Base-by-base conservation (phyloP, 1,140 invertebrate genomes). In the Drosophila bocki region DNA sequence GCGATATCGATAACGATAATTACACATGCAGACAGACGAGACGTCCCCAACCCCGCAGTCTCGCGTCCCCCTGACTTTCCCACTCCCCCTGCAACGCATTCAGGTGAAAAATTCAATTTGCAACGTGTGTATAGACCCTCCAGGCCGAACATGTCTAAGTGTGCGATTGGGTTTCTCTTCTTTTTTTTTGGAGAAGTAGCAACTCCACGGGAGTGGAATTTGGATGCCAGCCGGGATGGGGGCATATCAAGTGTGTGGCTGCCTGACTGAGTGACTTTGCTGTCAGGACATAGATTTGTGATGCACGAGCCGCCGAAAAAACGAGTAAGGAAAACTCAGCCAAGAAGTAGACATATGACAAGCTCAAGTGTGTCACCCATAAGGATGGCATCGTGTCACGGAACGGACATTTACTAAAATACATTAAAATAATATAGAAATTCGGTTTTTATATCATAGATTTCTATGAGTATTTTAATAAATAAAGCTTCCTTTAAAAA, bases 31-130 rank as follows among this genome's bases (percentile, higher is more conserved):
- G 83, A 80, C 74, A 63, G 35, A 26, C 35, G 19, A 56, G 53
- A 29, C 26, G 26, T 29, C 5, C 26, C 26, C 53, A 13, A 33
- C 63, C 39, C 22, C 33, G 19, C 15, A 19, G n/a, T 15, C 35
- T 19, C 8, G 15, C 15, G 11, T 9, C 9, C 35, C 33, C 11
- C 22, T 8, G n/a, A 47, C 45, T 29, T 12, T 2, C 42, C 6
- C 37, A 7, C 41, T 37, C 37, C 57, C 57, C 35, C 17, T n/a
- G 41, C 35, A 75, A 67, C 63, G 75, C 81, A 69, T 63, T 90
- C 85, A 90, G 85, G 85, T 90, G 85, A 71, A 83, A 90, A 90
- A 90, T 90, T 90, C 86, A 90, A 90, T 90, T 90, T 90, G 64
- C 71, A 78, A 78, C 57, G 54, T 71, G 67, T 62, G 51, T 65